phyloP scores from a whole-genome alignment of 1,140 invertebrate genomes.

The Carcinoscorpius rotundicauda region DNA sequence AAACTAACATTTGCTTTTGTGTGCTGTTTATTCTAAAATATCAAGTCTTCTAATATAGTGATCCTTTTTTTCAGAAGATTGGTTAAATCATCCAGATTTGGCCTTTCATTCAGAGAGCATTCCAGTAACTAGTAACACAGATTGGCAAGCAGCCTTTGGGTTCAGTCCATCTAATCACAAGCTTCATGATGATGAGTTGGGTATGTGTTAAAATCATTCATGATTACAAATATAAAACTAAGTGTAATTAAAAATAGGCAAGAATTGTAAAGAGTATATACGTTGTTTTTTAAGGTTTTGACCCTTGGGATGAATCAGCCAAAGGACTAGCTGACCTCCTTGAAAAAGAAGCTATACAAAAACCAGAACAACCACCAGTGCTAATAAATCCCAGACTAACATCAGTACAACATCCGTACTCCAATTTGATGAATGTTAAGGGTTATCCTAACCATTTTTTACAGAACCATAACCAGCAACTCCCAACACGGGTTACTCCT shows the following conservation, averaged over 20 bases:
- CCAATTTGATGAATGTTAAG: too few species aligned
- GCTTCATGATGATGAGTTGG: slow-evolving; percentile 34
- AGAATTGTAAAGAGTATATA: not conserved
- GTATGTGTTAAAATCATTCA: slow-evolving; percentile 18
- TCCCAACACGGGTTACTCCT: not conserved
- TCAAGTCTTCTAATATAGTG: too few species aligned
- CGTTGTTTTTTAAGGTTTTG: slow-evolving; percentile 54
- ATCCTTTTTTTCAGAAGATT: too few species aligned
- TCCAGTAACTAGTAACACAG: slow-evolving; percentile 30
- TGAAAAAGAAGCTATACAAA: slow-evolving; percentile 52
- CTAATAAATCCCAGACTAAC: too few species aligned
- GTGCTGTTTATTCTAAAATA: too few species aligned
- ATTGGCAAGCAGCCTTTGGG: slow-evolving; percentile 35
- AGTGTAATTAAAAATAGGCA: not conserved
- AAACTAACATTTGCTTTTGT: too few species aligned
- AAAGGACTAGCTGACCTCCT: slow-evolving; percentile 87
- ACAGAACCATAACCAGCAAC: too few species aligned
- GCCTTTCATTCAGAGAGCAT: not conserved
- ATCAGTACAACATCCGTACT: too few species aligned
- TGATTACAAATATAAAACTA: too few species aligned
- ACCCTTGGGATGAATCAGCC: slow-evolving; percentile 90
- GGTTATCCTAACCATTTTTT: too few species aligned
- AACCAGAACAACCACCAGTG: not conserved
- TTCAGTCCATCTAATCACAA: slow-evolving; percentile 24
- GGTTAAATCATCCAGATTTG: too few species aligned